Evolutionary conservation across 2,113 vertebrate species (phyloP).

Genomic region (Nematolebias whitei): DNA sequence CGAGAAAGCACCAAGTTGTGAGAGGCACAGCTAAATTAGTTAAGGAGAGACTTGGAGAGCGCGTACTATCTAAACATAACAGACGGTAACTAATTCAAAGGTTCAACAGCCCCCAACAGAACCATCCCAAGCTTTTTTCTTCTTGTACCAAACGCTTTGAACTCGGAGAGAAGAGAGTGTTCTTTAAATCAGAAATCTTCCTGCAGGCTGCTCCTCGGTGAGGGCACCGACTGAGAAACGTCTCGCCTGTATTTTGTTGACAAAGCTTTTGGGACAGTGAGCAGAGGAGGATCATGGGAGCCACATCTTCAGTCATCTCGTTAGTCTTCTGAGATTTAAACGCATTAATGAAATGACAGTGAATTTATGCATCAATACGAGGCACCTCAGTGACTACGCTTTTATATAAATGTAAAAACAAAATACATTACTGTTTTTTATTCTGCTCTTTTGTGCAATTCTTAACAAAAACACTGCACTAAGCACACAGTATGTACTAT

Average conservation of each 20-base stretch:
- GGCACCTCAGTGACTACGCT: conserved; percentile 8
- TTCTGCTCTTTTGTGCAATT: conserved; percentile 9
- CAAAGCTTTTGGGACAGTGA: conserved; percentile 63
- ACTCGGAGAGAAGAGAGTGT: conserved; percentile 39
- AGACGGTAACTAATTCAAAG: conserved; percentile 65
- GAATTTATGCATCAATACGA: conserved; percentile 57
- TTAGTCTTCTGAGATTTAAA: conserved; percentile 46
- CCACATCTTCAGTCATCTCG: conserved; percentile 32
- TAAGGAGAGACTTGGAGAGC: neutral
- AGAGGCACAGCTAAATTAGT: conserved; percentile 14
- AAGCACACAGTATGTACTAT: conserved; percentile 17
- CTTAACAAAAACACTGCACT: conserved; percentile 17
- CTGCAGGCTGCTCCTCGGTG: conserved; percentile 52
- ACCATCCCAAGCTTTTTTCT: conserved; percentile 35
- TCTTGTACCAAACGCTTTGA: conserved; percentile 51
- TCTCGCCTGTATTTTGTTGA: conserved; percentile 59
- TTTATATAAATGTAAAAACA: conserved; percentile 13
- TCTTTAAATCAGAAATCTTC: conserved; percentile 59
- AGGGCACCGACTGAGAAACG: conserved; percentile 47
- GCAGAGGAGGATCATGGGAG: conserved; percentile 47
- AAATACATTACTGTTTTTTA: conserved; percentile 8
- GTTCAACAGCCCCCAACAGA: conserved; percentile 59
- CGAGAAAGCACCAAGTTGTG: conserved; percentile 11
- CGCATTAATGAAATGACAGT: conserved; percentile 43
- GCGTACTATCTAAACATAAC: conserved; percentile 43